These are phyloP conservation scores for Bryconaethiops microstoma DNA, from an alignment of 2,797 vertebrate species.

Conservation along the genomic window DNA sequence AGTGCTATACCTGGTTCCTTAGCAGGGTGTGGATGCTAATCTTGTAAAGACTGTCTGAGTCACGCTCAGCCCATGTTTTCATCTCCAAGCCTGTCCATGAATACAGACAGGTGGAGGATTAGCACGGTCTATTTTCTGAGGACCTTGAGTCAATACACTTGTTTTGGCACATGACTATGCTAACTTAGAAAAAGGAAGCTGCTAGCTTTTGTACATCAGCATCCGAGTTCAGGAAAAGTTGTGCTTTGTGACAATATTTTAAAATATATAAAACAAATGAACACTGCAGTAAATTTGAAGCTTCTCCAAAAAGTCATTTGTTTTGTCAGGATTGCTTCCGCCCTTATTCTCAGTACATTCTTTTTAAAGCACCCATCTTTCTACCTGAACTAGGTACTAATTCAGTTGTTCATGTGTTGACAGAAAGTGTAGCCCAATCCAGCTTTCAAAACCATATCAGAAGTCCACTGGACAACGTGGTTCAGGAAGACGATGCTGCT, in stretches of 20 bases:
- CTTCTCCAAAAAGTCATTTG: neutral
- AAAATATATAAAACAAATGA: neutral
- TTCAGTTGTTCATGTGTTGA: slow-evolving; percentile 41
- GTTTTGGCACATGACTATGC: neutral
- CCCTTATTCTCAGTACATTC: neutral
- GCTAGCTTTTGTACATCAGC: neutral
- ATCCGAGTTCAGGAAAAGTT: neutral
- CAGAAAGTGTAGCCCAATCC: slow-evolving; percentile 69
- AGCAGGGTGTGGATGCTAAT: slow-evolving; percentile 58
- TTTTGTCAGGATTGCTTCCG: neutral
- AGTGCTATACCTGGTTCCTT: slow-evolving; percentile 65
- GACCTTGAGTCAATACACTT: neutral
- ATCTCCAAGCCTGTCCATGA: slow-evolving; percentile 20
- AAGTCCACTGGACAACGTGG: slow-evolving; percentile 58
- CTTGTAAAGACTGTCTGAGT: slow-evolving; percentile 63
- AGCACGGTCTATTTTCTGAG: slow-evolving; percentile 8
- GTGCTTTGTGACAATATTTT: neutral
- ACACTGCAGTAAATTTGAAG: neutral
- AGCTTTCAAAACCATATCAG: slow-evolving; percentile 63
- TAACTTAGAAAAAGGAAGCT: neutral
- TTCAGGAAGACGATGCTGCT: slow-evolving; percentile 67
- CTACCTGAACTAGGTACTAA: neutral
- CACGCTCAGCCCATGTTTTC: slow-evolving; percentile 53
- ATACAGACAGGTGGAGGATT: slow-evolving; percentile 30
- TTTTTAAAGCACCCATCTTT: neutral